Evolutionary conservation across 2,888 invertebrate genomes (phyloP), one percentile per base, ranked within the genome.

Genomic region (Tachina fera): DNA sequence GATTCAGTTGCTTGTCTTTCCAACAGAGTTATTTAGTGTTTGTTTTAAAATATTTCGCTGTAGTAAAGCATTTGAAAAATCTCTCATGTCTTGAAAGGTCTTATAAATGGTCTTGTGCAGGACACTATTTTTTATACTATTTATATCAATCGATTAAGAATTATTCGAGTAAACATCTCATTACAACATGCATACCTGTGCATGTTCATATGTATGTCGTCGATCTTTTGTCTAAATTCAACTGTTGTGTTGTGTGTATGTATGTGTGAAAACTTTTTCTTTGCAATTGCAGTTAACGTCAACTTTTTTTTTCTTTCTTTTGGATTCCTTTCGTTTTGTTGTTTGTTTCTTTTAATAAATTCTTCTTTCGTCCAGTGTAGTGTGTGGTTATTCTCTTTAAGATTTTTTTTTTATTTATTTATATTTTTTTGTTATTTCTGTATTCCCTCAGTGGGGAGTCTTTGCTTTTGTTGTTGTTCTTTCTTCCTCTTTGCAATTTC

Each of bases 371-470:
- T 78, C 68, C 82, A 67, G 68, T 65, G 53, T 70, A 49, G 51
- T 51, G 31, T 78, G 61, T 47, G 70, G 53, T 63, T 63, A 53
- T 71, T 51, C 1, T 51, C 31, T 31, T 31, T 31, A 31, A 31
- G 31, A 31, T 31, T 63, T 39, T 56, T 43, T 13, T 41, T 8
- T 14, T 72, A 0, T 22, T 22, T 22, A 22, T 22, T 22, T 22
- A 22, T 22, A 2, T 56, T 47, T 45, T 63, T 47, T 71, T 71
- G 22, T 51, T 72, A 11, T 61, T 76, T 49, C 68, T 71, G 76
- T 13, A 47, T 76, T 53, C 63, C 45, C 75, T 79, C 85, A 71
- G 78, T 86, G 85, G 84, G 84, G 84, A 81, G 81, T 77, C 77
- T 81, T 84, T 81, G 65, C 16, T 72, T 72, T 72, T 78, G 72